Evolutionary conservation across 2,888 invertebrate genomes (phyloP), one percentile per base, ranked within the genome.

Genomic region (Ectemnius continuus): DNA sequence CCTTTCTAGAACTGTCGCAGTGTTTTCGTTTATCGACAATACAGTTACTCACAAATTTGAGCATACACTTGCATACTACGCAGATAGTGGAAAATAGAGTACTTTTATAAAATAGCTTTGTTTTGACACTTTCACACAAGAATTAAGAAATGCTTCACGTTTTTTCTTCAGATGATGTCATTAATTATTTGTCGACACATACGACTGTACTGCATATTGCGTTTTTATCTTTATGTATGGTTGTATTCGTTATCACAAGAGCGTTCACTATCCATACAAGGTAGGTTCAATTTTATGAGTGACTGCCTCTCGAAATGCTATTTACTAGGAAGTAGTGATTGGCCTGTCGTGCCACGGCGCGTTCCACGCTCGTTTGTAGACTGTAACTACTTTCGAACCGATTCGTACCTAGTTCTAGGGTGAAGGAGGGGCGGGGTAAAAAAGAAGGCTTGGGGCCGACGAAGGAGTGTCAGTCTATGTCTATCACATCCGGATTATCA

Each of bases 401-500:
- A 36, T 36, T 36, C 36, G 48, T 57, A 60, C 36, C 60, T 58
- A 61, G 60, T 58, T 45, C 61, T 76, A 70, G 52, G 14, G 28
- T 64, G 48, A 68, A 77, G 65, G 60, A 63, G 52, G 48, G 57
- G 1, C 14, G 52, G 52, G 52, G 52, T 52, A 52, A 52, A 52
- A 52, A 52, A 52, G 16, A 16, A 52, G 52, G 16, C 16, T 4
- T 14, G 0, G 64, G 67, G 70, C 3, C 36, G 73, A 76, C 67
- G 67, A 69, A 67, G 60, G 71, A 75, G 76, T 70, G 70, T 84
- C 76, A 84, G 80, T 85, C 85, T 75, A 77, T 77, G 68, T 84
- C 81, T 69, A 75, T 81, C 69, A 72, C 77, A 77, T 86, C 86
- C 76, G 80, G 77, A 77, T 82, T 86, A 62, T 90, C 90, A 78